phyloP scores from a whole-genome alignment of 2,888 invertebrate genomes.

The Adineta ricciae region DNA sequence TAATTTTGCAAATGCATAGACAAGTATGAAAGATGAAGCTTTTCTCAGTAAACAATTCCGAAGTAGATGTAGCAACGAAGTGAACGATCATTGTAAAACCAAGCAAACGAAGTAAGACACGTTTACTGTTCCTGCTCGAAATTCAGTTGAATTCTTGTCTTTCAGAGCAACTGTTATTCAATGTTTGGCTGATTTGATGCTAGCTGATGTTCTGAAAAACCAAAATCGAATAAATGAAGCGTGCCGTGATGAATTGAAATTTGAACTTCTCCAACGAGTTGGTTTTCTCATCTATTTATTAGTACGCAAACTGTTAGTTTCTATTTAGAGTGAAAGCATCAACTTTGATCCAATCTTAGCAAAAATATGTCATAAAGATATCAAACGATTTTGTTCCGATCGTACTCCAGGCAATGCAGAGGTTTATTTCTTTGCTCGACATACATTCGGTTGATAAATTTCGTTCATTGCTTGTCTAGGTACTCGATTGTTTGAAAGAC shows the following conservation, averaged over 20 bases:
- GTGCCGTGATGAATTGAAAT: conserved; percentile 77
- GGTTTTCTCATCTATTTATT: conserved; percentile 56
- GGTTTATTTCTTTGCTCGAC: neutral
- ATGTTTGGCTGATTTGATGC: conserved; percentile 77
- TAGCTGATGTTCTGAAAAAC: conserved; percentile 71
- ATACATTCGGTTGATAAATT: neutral
- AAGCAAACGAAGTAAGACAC: conserved; percentile 43
- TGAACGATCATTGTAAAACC: conserved; percentile 22
- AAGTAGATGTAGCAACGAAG: neutral
- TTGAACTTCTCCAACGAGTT: conserved; percentile 71
- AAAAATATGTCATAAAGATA: conserved; percentile 21
- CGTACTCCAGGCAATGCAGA: conserved; percentile 24
- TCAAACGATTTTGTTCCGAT: neutral
- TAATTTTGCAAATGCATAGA: neutral
- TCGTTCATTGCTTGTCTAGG: neutral
- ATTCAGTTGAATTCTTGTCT: conserved; percentile 9
- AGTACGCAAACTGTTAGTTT: conserved; percentile 62
- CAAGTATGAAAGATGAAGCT: conserved; percentile 21
- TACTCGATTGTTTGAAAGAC: conserved; percentile 6
- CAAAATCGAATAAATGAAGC: conserved; percentile 72
- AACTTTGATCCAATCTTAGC: conserved; percentile 24
- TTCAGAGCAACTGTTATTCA: conserved; percentile 61
- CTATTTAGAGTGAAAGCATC: conserved; percentile 22
- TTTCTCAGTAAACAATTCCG: conserved; percentile 6
- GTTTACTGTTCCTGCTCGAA: neutral